Conservation (phyloP, 2,113 vertebrate genomes). For the Hyla sarda region DNA sequence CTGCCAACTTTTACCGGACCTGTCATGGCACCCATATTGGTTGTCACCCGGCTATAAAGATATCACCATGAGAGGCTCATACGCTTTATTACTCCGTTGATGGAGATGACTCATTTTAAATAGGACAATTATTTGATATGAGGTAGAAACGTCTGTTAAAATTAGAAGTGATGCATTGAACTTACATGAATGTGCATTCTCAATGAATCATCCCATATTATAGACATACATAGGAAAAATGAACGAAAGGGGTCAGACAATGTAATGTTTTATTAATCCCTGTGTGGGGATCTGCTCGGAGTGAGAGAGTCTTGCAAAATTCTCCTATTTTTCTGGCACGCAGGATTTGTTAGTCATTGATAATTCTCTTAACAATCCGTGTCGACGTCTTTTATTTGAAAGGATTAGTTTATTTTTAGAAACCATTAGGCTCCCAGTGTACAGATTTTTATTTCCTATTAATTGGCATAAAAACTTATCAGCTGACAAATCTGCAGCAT, state of each 20-base stretch:
- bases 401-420: slow-evolving; percentile 24
- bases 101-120: neutral
- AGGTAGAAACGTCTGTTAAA: neutral
- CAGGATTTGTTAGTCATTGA: slow-evolving; percentile 8
- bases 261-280: neutral
- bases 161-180: neutral
- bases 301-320: slow-evolving; percentile 7
- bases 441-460: neutral
- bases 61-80: too few relatives aligned
- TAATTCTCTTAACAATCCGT: neutral
- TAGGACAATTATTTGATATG: neutral
- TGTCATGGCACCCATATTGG: too few relatives aligned
- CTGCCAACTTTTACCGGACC: too few relatives aligned
- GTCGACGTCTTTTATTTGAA: neutral
- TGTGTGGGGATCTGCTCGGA: neutral
- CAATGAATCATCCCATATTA: neutral
- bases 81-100: too few relatives aligned
- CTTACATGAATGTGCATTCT: neutral
- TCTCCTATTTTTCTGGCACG: neutral
- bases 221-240: neutral
- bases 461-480: neutral
- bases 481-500: slow-evolving; percentile 10
- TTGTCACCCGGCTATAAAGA: too few relatives aligned
- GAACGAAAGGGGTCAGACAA: neutral
- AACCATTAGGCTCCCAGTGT: neutral